A percentile compares a stretch with the other conserved stretches of the same genome.
Evolutionary conservation across 2,797 vertebrate genomes (phyloP).

Genomic region (Eremophila alpestris): DNA sequence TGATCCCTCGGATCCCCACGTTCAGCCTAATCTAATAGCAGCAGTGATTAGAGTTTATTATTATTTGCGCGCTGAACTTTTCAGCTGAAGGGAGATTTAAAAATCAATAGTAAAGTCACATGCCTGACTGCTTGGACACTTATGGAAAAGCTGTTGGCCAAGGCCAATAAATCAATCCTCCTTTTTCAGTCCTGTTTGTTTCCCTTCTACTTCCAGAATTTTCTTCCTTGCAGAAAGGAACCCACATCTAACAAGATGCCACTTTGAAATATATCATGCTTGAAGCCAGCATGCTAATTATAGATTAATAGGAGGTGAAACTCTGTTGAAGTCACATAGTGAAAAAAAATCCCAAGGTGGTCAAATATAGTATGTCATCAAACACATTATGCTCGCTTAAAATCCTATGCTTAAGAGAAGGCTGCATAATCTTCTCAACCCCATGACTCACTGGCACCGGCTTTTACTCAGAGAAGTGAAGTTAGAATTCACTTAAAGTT

Average conservation of each 20-base stretch:
- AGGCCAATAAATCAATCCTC: conserved; percentile 36
- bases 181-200: background rate
- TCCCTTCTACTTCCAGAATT: conserved; percentile 17
- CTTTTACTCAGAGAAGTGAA: background rate
- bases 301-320: conserved; percentile 27
- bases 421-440: background rate
- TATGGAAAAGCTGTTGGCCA: background rate
- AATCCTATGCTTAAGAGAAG: background rate
- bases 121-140: conserved; percentile 10
- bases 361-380: background rate
- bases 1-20: background rate
- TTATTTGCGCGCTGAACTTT: background rate
- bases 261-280: background rate
- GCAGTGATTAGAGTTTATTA: background rate
- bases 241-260: conserved; percentile 5
- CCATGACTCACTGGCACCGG: background rate
- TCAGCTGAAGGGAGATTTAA: conserved; percentile 34
- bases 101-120: conserved; percentile 26
- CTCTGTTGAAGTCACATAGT: background rate
- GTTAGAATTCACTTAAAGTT: background rate
- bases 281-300: conserved; percentile 26
- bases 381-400: background rate
- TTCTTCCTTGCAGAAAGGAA: background rate
- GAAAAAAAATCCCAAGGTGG: background rate
- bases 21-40: background rate